Percentiles rank a stretch among this genome's conserved stretches.
phyloP scores from a whole-genome alignment of 2,113 vertebrate genomes.

The Macrotis lagotis region DNA sequence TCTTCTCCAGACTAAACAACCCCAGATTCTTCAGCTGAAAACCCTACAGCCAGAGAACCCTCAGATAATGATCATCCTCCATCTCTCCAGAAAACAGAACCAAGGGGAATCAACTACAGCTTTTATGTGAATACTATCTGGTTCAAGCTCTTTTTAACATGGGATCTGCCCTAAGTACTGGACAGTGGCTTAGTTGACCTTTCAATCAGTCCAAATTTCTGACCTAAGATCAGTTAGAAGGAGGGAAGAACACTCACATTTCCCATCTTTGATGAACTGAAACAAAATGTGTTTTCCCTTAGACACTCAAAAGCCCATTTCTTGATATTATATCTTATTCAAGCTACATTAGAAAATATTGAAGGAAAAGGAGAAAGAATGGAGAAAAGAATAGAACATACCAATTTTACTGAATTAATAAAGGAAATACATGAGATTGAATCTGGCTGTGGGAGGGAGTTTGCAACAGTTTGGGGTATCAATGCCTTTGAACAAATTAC shows the following conservation, averaged over 20 bases:
- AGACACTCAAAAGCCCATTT: neutral
- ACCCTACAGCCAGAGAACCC: neutral
- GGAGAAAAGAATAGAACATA: too few relatives aligned
- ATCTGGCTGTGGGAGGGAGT: too few relatives aligned
- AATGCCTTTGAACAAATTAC: neutral
- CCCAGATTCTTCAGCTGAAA: neutral
- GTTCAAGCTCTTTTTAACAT: neutral
- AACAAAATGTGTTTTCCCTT: neutral
- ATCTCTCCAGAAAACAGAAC: neutral
- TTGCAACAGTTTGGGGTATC: neutral
- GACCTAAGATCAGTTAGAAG: neutral
- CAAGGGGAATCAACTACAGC: neutral
- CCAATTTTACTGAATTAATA: neutral
- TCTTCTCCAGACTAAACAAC: neutral
- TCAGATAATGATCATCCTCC: neutral
- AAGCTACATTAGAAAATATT: neutral
- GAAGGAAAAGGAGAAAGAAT: neutral
- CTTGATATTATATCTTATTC: neutral
- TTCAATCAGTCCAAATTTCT: neutral
- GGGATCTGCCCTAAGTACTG: neutral
- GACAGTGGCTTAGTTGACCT: neutral
- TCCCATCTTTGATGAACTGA: neutral
- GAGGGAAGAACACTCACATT: neutral
- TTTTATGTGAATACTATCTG: neutral
- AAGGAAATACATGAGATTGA: neutral